These are phyloP conservation scores for Biston betularia DNA, from an alignment of 2,888 invertebrate genomes.

Conservation along the genomic window DNA sequence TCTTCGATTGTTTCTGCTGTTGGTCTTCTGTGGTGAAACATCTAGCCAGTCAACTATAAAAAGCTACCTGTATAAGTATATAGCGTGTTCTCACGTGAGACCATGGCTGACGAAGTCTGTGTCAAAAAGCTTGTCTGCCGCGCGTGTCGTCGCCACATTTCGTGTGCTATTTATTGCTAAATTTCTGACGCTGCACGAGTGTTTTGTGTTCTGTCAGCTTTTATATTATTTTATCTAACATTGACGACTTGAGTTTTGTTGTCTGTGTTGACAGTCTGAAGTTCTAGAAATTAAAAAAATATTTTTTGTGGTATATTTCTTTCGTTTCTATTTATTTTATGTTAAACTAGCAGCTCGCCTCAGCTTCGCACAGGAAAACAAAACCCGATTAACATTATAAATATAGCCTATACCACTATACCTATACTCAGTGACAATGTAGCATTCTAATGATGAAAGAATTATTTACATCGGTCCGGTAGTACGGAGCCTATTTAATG, in stretches of 20 bases:
- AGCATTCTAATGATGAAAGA: no score
- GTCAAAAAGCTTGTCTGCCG: constrained; percentile 24
- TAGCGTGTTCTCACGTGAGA: constrained; percentile 21
- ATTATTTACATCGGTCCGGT: no score
- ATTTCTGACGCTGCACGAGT: constrained; percentile 3
- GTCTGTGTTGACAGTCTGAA: background rate
- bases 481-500: no score
- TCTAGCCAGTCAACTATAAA: no score
- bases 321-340: no score
- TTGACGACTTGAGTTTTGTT: background rate
- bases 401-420: no score
- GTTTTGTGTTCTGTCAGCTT: background rate
- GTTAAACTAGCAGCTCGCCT: no score
- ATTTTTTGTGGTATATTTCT: background rate
- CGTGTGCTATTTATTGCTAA: constrained; percentile 12
- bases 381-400: no score
- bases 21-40: no score
- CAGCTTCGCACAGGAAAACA: no score
- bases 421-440: no score
- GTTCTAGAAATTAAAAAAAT: background rate
- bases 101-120: constrained; percentile 21
- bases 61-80: background rate
- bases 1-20: no score
- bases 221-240: background rate
- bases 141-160: constrained; percentile 21